phyloP scores from a whole-genome alignment of 2,113 vertebrate species.

The cattle (Bos taurus) region DNA sequence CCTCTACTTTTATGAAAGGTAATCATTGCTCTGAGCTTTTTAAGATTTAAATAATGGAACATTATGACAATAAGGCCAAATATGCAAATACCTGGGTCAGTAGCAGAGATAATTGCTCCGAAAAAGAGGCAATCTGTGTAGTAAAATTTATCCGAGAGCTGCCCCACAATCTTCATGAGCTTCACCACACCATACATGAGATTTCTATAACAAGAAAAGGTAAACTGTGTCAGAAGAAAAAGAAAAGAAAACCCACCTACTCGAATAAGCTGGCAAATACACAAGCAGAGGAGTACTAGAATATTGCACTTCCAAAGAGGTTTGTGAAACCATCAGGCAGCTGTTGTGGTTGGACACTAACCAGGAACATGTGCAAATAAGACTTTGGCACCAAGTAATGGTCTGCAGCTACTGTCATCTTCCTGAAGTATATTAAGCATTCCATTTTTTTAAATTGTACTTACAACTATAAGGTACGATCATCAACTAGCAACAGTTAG shows the following conservation, averaged over 20 bases:
- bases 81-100: constrained; percentile 91
- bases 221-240: constrained; percentile 24
- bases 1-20: background rate
- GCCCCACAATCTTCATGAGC: constrained; percentile 93
- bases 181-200: constrained; percentile 99
- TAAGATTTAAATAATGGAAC: background rate
- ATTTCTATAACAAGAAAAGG: constrained; percentile 83
- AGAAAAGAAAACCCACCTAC: background rate
- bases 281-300: background rate
- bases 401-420: background rate
- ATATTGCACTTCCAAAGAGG: background rate
- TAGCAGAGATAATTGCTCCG: constrained; percentile 97
- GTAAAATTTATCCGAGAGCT: constrained; percentile 95
- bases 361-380: background rate
- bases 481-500: background rate
- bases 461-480: background rate
- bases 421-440: background rate
- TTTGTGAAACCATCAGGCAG: background rate
- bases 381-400: background rate
- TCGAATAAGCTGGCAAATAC: background rate
- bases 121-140: constrained; percentile 99
- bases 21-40: background rate
- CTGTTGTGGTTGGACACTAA: background rate
- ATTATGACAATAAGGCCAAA: background rate
- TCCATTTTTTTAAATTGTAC: background rate